Evolutionary conservation across 2,797 vertebrate species (phyloP).

Genomic region (Thalassophryne amazonica): DNA sequence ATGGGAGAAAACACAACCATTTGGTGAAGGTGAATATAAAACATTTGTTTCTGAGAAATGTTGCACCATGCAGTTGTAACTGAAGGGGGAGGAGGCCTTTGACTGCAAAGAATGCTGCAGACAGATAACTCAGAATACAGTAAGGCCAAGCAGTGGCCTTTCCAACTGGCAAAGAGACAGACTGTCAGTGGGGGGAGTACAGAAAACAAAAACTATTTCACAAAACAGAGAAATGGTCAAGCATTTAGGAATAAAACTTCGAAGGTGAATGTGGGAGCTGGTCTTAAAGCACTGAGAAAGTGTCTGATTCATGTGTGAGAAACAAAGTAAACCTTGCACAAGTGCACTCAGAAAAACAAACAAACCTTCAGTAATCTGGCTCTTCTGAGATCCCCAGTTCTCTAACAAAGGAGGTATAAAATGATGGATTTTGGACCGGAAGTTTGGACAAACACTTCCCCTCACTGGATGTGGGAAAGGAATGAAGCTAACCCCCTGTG

Average conservation of each 20-base stretch:
- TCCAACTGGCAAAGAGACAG: constrained; percentile 4
- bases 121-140: constrained; percentile 44
- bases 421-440: too few species aligned
- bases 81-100: constrained; percentile 16
- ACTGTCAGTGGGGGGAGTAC: not conserved
- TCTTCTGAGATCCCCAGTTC: too few species aligned
- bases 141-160: constrained; percentile 46
- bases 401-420: too few species aligned
- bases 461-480: too few species aligned
- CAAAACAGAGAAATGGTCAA: not conserved
- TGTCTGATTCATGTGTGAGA: too few species aligned
- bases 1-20: too few species aligned
- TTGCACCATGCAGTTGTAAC: constrained; percentile 1
- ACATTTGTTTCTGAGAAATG: constrained; percentile 5
- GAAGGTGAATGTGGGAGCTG: not conserved
- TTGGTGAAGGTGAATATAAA: not conserved
- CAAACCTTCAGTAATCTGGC: too few species aligned
- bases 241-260: not conserved
- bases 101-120: constrained; percentile 42
- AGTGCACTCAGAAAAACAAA: too few species aligned
- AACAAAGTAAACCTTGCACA: too few species aligned
- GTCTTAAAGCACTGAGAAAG: too few species aligned
- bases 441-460: too few species aligned
- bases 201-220: constrained; percentile 5
- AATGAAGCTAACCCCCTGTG: too few species aligned